A percentile compares a stretch with the other conserved stretches of the same genome.
These are phyloP conservation scores for Noctilio leporinus DNA, from an alignment of 2,113 vertebrate genomes.

Conservation along the genomic window DNA sequence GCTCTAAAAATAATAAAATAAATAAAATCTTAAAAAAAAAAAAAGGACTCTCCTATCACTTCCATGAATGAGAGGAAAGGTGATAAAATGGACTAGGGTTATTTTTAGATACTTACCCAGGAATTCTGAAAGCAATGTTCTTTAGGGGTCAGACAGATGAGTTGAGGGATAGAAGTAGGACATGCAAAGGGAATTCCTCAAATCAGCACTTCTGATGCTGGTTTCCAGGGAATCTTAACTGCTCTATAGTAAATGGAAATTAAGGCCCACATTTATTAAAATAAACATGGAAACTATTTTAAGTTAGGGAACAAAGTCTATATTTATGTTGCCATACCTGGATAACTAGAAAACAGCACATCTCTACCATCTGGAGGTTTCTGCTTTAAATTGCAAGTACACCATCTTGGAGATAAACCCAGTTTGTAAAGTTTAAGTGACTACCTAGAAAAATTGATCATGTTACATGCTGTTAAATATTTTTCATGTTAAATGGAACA, in stretches of 20 bases:
- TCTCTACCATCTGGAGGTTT: not conserved
- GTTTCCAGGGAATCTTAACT: not conserved
- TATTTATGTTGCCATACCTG: not conserved
- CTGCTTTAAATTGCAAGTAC: not conserved
- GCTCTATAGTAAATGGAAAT: not conserved
- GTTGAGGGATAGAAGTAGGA: not conserved
- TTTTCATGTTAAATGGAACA: too few relatives aligned
- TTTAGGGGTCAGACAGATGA: not conserved
- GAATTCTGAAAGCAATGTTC: not conserved
- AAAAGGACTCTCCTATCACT: not conserved
- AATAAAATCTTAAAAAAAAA: too few relatives aligned
- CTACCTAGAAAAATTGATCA: not conserved
- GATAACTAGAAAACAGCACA: not conserved
- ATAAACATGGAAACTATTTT: not conserved
- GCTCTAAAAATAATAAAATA: too few relatives aligned
- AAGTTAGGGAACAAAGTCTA: not conserved
- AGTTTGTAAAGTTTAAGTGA: not conserved
- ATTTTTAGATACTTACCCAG: not conserved
- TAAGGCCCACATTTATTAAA: not conserved
- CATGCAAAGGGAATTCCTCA: not conserved
- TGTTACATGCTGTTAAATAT: not conserved
- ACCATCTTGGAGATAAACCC: not conserved
- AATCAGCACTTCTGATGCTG: not conserved
- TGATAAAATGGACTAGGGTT: not conserved
- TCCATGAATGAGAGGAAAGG: not conserved